Evolutionary conservation across 2,797 vertebrate species (phyloP), one percentile per base, ranked within the genome.

Genomic region (Podarcis siculus): DNA sequence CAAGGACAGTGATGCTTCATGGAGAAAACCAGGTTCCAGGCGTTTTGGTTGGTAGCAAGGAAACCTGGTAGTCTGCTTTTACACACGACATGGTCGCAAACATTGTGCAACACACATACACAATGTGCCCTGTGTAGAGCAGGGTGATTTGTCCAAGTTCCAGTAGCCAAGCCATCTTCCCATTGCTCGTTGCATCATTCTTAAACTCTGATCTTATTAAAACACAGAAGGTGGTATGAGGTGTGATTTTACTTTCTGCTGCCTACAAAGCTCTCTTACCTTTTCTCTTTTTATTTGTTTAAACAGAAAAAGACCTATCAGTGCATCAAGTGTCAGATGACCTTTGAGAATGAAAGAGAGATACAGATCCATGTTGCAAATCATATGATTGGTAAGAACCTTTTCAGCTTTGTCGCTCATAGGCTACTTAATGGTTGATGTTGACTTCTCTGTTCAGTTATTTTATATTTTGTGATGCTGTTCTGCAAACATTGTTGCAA

Each of bases 291-390:
- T 82, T 90, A 89, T 95, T 94, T 96, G 94, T 95, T 67, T 92
- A 93, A 95, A 95, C 95, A 99, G 99, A 99, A 99, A 95, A 99
- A 99, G 97, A 99, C 98, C 86, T 99, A 99, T 97, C 99, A 99
- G 94, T 99, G 99, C 98, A 99, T 99, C 97, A 99, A 99, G 98
- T 99, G 99, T 98, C 99, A 99, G 98, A 99, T 99, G 99, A 99
- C 99, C 90, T 99, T 99, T 94, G 99, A 99, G 97, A 99, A 98
- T 1, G 99, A 99, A 92, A 95, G 99, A 90, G 99, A 99, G 97
- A 99, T 99, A 96, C 99, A 99, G 96, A 99, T 99, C 95, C 99
- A 99, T 27, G 99, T 99, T 67, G 99, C 99, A 92, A 99, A 99
- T 97, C 99, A 99, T 96, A 99, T 99, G 99, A 99, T 99, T 91